Evolutionary conservation across 2,888 invertebrate species (phyloP).

Genomic region (Tortricodes alternella): DNA sequence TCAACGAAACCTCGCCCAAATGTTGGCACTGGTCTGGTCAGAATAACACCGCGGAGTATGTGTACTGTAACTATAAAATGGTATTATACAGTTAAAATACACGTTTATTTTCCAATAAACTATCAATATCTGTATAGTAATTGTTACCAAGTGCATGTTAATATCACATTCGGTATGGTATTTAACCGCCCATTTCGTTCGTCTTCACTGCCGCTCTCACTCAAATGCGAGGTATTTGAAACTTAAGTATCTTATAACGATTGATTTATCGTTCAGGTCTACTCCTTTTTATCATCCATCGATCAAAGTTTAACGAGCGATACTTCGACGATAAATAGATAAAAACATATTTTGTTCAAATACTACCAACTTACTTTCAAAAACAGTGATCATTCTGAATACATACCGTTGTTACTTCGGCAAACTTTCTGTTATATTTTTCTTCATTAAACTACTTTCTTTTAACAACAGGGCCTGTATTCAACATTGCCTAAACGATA

Average conservation of each 20-base stretch:
- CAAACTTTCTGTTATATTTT: no score
- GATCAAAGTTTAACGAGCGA: slow-evolving; percentile 57
- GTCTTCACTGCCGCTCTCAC: slow-evolving; percentile 7
- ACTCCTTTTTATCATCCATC: slow-evolving; percentile 68
- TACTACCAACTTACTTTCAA: neutral
- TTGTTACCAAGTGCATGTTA: neutral
- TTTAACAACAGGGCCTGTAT: no score
- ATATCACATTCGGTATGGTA: neutral
- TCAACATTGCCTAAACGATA: no score
- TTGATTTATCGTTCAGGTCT: slow-evolving; percentile 59
- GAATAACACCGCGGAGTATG: no score
- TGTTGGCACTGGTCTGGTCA: slow-evolving; percentile 18
- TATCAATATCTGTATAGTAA: neutral
- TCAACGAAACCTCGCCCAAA: slow-evolving; percentile 18
- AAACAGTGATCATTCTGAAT: no score
- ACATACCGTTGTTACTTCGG: no score
- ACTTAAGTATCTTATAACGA: slow-evolving; percentile 34
- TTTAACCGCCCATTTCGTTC: slow-evolving; percentile 4
- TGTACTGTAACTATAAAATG: no score
- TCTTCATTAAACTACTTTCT: no score
- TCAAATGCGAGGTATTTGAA: slow-evolving; percentile 8
- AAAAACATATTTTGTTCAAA: slow-evolving; percentile 3
- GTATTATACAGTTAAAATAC: neutral
- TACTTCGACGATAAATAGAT: slow-evolving; percentile 14
- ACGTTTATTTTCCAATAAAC: neutral